These are phyloP conservation scores for Dasyprocta punctata DNA, from an alignment of 2,113 vertebrate genomes.

Conservation along the genomic window DNA sequence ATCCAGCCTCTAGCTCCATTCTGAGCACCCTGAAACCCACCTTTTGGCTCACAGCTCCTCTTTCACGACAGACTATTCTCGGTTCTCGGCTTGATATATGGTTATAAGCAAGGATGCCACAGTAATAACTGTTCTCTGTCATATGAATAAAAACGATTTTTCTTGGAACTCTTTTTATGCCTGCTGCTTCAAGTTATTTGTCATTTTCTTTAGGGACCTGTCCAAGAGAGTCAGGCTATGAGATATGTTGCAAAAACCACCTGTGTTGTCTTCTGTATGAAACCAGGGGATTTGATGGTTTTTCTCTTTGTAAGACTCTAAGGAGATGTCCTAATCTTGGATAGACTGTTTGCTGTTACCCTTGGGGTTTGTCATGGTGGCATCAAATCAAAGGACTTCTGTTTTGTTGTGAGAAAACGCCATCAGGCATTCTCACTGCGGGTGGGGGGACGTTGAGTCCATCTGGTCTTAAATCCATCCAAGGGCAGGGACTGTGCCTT, in stretches of 20 bases:
- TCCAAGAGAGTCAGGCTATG: background rate
- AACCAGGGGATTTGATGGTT: constrained; percentile 26
- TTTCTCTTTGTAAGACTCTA: constrained; percentile 57
- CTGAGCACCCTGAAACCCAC: background rate
- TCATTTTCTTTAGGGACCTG: constrained; percentile 68
- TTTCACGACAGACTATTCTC: constrained; percentile 49
- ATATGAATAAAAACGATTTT: constrained; percentile 66
- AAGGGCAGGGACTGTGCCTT: background rate
- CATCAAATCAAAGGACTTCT: constrained; percentile 36
- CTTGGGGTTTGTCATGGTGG: background rate
- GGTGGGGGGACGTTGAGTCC: background rate
- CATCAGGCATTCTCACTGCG: constrained; percentile 17
- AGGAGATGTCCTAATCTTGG: background rate
- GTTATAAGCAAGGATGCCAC: constrained; percentile 24
- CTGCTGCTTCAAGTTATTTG: constrained; percentile 78
- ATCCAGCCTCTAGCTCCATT: background rate
- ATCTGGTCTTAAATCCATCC: constrained; percentile 17
- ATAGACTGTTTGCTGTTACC: background rate
- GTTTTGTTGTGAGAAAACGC: background rate
- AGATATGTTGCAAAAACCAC: constrained; percentile 30
- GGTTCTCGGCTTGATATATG: constrained; percentile 49
- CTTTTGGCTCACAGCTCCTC: constrained; percentile 54
- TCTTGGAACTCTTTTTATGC: background rate
- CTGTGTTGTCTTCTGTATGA: constrained; percentile 44
- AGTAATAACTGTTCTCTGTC: constrained; percentile 16